Evolutionary conservation across 1,140 invertebrate genomes (phyloP).

Genomic region (Heliconius hermathena): DNA sequence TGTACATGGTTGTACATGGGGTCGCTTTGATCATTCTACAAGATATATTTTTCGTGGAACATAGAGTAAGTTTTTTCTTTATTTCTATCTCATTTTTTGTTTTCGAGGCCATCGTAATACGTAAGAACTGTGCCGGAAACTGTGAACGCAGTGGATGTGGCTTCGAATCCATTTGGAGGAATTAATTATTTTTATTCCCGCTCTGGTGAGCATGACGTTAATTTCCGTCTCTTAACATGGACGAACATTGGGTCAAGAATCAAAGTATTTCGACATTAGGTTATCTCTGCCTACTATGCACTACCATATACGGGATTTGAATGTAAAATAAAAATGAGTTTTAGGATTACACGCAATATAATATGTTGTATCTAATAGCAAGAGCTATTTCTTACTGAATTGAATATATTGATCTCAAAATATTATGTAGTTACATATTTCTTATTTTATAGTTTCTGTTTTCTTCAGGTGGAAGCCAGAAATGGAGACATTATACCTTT

Average conservation of each 20-base stretch:
- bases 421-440: too few species aligned
- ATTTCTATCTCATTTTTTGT: background rate
- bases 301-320: too few species aligned
- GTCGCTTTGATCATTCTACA: background rate
- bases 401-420: too few species aligned
- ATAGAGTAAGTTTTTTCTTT: constrained; percentile 4
- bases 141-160: background rate
- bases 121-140: background rate
- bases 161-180: background rate
- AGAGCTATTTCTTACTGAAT: too few species aligned
- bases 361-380: too few species aligned
- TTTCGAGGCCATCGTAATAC: background rate
- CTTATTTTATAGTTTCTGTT: background rate
- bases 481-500: constrained; percentile 26
- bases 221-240: too few species aligned
- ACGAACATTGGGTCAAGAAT: too few species aligned
- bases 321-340: too few species aligned
- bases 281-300: too few species aligned
- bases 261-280: too few species aligned
- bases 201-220: too few species aligned
- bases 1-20: background rate
- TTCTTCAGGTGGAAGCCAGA: constrained; percentile 27
- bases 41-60: background rate
- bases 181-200: too few species aligned
- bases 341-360: background rate